Percentiles rank a stretch among this genome's conserved stretches.
Conservation (phyloP, 2,113 vertebrate species). For the Microcebus ravelobensis region DNA sequence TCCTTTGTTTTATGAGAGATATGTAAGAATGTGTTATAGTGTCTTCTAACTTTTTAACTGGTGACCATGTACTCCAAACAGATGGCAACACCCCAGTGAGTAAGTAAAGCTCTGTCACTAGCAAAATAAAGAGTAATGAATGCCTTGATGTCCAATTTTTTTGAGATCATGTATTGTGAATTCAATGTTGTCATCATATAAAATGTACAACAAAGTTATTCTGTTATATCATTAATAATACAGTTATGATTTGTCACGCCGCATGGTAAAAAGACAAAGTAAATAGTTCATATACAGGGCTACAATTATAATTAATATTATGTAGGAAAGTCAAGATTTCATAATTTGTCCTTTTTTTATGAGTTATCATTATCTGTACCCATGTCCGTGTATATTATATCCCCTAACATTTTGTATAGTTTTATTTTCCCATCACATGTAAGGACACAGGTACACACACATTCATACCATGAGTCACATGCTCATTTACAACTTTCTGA, state of each 20-base stretch:
- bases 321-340: background rate
- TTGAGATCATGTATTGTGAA: background rate
- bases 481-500: background rate
- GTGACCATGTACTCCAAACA: background rate
- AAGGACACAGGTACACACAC: background rate
- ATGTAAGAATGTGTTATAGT: background rate
- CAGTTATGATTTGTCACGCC: background rate
- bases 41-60: background rate
- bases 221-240: background rate
- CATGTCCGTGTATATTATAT: background rate
- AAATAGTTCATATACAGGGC: background rate
- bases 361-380: background rate
- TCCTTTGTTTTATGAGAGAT: background rate
- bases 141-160: conserved; percentile 31
- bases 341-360: background rate
- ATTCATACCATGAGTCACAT: background rate
- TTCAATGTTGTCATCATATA: conserved; percentile 43
- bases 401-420: background rate
- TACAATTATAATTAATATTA: conserved; percentile 3
- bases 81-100: background rate
- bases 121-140: conserved; percentile 10
- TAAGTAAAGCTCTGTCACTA: background rate
- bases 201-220: conserved; percentile 7
- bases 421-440: background rate
- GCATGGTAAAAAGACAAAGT: background rate